Conservation (phyloP, 2,888 invertebrate genomes). For the Alsophila aescularia region DNA sequence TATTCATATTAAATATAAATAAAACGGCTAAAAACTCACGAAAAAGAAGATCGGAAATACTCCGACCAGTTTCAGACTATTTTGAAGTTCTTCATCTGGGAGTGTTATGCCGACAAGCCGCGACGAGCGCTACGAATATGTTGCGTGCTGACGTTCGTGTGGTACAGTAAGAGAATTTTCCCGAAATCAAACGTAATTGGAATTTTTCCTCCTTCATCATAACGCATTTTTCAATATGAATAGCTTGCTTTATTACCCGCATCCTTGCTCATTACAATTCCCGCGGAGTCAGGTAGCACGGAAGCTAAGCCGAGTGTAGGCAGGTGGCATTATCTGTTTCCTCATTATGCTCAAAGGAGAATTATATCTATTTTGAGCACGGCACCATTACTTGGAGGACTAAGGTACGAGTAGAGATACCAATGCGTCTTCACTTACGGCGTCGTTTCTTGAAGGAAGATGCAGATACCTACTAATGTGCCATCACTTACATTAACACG, state of each 20-base stretch:
- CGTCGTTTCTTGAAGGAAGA: no score
- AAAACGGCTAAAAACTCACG: no score
- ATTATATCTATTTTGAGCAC: conserved; percentile 48
- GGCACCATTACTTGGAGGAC: conserved; percentile 29
- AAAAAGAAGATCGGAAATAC: no score
- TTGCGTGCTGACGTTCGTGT: no score
- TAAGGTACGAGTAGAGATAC: background rate
- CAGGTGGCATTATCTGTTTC: conserved; percentile 39
- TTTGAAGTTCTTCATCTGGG: no score
- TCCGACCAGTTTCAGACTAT: no score
- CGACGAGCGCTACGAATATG: no score
- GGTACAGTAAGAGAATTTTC: no score
- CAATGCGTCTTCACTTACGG: background rate
- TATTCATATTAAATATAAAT: no score
- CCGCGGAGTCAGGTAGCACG: conserved; percentile 33
- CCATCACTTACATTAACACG: no score
- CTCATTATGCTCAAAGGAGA: conserved; percentile 49
- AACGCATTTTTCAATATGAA: background rate
- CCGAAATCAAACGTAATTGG: background rate
- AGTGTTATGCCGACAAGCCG: no score
- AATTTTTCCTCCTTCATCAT: background rate
- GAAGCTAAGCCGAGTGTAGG: conserved; percentile 18
- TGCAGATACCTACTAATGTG: no score
- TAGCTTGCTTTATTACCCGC: conserved; percentile 3
- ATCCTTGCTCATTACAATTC: conserved; percentile 19